Percentiles rank a stretch among this genome's conserved stretches.
These are phyloP conservation scores for Sitobion miscanthi DNA, from an alignment of 1,140 invertebrate genomes.

Conservation along the genomic window DNA sequence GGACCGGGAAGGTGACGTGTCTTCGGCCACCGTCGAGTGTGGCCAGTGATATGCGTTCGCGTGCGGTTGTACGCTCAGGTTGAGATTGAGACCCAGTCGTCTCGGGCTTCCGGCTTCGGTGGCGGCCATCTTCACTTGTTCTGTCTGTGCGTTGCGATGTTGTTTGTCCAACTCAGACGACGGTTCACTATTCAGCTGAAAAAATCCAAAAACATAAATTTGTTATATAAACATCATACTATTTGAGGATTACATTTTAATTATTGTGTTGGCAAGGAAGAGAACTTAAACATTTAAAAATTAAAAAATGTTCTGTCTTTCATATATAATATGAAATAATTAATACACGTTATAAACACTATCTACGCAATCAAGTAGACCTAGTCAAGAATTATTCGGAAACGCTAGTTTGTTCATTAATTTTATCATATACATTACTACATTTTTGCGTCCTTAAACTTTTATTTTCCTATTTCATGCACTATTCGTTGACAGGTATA, in stretches of 20 bases:
- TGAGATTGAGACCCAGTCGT: slow-evolving; percentile 36
- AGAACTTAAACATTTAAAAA: too few species aligned
- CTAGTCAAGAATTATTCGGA: too few species aligned
- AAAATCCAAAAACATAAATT: background rate
- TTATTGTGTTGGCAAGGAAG: too few species aligned
- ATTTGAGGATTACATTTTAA: background rate
- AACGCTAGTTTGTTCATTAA: too few species aligned
- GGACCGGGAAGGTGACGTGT: slow-evolving; percentile 20
- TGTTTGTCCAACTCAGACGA: slow-evolving; percentile 37
- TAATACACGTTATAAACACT: too few species aligned
- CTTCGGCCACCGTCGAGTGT: slow-evolving; percentile 34
- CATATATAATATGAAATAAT: too few species aligned
- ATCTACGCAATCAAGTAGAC: too few species aligned
- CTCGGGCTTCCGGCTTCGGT: slow-evolving; percentile 44
- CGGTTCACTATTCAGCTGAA: slow-evolving; percentile 48
- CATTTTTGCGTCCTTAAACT: background rate
- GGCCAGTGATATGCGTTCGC: slow-evolving; percentile 34
- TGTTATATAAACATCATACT: background rate
- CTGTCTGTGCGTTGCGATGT: background rate
- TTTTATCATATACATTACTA: too few species aligned
- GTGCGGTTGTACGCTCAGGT: slow-evolving; percentile 42
- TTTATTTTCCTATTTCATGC: background rate
- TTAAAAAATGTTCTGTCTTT: too few species aligned
- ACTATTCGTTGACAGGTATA: too few species aligned
- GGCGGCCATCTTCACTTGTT: slow-evolving; percentile 43